Evolutionary conservation across 35 echinoderm and acorn worm genomes (phyloP).

Genomic region (Nesometra sesokonis): DNA sequence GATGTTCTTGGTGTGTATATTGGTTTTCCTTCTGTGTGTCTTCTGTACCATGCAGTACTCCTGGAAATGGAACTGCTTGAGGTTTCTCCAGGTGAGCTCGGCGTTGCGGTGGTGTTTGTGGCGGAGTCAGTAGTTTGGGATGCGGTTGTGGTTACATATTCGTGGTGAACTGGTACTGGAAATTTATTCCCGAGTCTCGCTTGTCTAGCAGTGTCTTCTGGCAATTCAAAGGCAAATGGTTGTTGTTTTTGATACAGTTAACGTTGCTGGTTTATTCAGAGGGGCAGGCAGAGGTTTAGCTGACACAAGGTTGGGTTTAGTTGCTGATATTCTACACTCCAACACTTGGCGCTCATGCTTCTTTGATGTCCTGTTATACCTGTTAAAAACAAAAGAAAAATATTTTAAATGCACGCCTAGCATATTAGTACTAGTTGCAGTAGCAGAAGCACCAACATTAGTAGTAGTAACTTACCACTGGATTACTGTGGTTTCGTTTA

Average conservation of each 20-base stretch:
- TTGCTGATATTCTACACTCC: background rate
- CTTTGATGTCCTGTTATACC: background rate
- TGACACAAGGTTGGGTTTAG: background rate
- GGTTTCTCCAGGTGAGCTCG: too few relatives aligned
- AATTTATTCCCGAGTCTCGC: background rate
- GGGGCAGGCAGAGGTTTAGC: background rate
- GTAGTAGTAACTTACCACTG: slow-evolving; percentile 14
- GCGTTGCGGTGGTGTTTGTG: too few relatives aligned
- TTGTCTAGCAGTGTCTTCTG: background rate
- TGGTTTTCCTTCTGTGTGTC: too few relatives aligned
- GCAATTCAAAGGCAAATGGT: too few relatives aligned
- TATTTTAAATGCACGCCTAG: background rate
- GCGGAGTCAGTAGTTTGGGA: background rate
- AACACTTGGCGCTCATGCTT: background rate
- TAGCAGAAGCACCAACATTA: background rate
- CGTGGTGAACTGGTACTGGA: background rate
- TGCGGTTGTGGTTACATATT: too few relatives aligned
- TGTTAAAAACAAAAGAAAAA: background rate
- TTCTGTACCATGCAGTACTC: too few relatives aligned
- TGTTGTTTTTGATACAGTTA: background rate
- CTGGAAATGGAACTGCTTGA: too few relatives aligned
- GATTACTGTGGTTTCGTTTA: slow-evolving; percentile 30
- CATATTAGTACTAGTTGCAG: background rate
- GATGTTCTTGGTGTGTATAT: too few relatives aligned
- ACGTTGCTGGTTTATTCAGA: background rate